A percentile compares a stretch with the other conserved stretches of the same genome.
Conservation (phyloP, 2,113 vertebrate species). For the Numida meleagris region DNA sequence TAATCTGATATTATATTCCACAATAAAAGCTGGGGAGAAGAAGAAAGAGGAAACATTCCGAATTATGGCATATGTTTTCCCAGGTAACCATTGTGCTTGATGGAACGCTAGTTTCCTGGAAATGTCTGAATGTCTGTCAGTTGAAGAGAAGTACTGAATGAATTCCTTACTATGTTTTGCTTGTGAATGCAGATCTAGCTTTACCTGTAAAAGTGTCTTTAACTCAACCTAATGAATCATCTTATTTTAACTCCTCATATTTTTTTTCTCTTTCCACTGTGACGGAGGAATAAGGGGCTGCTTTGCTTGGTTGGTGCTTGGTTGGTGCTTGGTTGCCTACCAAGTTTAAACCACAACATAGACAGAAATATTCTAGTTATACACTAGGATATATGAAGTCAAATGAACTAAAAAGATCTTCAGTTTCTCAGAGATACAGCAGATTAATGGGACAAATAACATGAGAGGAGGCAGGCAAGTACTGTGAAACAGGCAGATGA, state of each 20-base stretch:
- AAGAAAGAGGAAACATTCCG: background rate
- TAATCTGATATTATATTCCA: background rate
- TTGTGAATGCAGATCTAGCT: background rate
- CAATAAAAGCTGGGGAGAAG: background rate
- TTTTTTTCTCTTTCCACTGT: background rate
- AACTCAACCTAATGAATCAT: background rate
- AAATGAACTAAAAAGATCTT: background rate
- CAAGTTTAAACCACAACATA: background rate
- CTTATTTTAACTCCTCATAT: background rate
- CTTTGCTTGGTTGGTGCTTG: background rate
- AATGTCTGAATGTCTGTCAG: background rate
- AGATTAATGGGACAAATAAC: background rate
- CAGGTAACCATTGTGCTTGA: background rate
- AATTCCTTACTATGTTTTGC: background rate
- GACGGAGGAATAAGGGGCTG: background rate
- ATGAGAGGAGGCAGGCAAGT: background rate
- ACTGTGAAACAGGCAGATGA: background rate
- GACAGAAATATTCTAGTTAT: background rate
- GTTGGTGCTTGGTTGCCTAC: background rate
- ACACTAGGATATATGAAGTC: background rate
- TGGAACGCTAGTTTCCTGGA: background rate
- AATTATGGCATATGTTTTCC: background rate
- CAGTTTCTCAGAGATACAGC: background rate
- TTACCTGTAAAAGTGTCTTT: background rate
- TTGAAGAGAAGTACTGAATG: background rate